Base-by-base conservation (phyloP, 2,797 vertebrate genomes). In the Dromococcyx pavoninus region DNA sequence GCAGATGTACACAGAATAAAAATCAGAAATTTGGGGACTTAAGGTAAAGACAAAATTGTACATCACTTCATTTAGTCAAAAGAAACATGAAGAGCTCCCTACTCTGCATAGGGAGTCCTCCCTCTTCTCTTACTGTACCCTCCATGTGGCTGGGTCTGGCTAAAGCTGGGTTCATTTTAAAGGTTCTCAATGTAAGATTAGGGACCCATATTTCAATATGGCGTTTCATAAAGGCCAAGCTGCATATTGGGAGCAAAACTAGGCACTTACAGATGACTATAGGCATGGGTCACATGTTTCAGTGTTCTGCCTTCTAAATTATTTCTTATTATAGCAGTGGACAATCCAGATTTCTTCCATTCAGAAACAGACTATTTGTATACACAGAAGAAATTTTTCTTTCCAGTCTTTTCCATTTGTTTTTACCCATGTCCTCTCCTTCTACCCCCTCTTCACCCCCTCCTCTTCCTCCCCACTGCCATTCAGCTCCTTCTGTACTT, bases 41-140 rank as follows among this genome's bases (percentile, higher is more conserved):
- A 15, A 10, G 56, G 17, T 8, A 66, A 69, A 64, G 27, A 17
- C 15, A 60, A n/a, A 76, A 67, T 8, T 0, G 4, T 17, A 13
- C 8, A 25, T 46, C 10, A 0, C 12, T 69, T 43, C 13, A 1
- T 13, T 62, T 33, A 41, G 39, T 9, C 5, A 2, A 58, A 76
- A 9, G 23, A 76, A 57, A 19, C 1, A 10, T 4, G 4, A 4
- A 0, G 9, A 50, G 33, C 35, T 91, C 22, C 43, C 41, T 22
- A 5, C 3, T 17, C 2, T 3, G 17, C 35, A 13, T 0, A 33
- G 48, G 19, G 30, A n/a, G 25, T 39, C 17, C 27, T 60, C 35
- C 15, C 37, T 33, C 28, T 54, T 0, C 41, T 64, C 25, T 2
- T 2, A 8, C 16, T 28, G 41, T 32, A 50, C 6, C 7, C 9